These are phyloP conservation scores for Drosophila setosimentum DNA, from an alignment of 2,888 invertebrate species.

Conservation along the genomic window DNA sequence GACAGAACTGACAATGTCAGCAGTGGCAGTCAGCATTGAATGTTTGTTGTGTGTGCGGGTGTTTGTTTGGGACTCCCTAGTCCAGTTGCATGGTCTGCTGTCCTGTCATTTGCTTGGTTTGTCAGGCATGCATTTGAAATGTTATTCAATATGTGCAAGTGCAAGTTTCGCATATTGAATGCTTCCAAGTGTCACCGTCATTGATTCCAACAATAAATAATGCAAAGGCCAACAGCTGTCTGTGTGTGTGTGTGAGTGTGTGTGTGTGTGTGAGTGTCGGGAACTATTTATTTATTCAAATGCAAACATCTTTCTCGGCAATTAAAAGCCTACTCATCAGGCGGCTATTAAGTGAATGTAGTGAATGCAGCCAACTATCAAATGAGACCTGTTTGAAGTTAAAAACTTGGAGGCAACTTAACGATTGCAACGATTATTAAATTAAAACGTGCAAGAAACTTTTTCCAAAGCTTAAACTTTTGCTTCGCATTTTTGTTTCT, in stretches of 20 bases:
- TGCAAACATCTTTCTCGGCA: conserved; percentile 30
- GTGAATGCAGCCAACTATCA: conserved; percentile 48
- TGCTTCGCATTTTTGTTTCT: conserved; percentile 20
- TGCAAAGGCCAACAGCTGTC: conserved; percentile 69
- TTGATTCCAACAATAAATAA: conserved; percentile 75
- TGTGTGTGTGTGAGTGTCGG: conserved; percentile 4
- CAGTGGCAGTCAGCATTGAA: conserved; percentile 34
- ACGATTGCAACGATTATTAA: conserved; percentile 76
- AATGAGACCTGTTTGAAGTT: conserved; percentile 12
- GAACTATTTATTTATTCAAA: conserved; percentile 67
- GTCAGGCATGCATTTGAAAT: conserved; percentile 72
- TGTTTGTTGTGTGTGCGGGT: conserved; percentile 16
- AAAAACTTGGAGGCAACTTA: conserved; percentile 61
- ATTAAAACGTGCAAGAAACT: conserved; percentile 79
- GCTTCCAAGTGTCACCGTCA: conserved; percentile 69
- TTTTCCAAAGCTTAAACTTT: conserved; percentile 42
- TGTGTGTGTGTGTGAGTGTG: background rate
- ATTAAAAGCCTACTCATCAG: conserved; percentile 60
- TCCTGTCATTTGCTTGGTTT: conserved; percentile 61
- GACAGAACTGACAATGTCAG: conserved; percentile 70
- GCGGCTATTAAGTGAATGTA: conserved; percentile 61
- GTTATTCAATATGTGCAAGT: conserved; percentile 66
- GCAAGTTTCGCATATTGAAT: conserved; percentile 62
- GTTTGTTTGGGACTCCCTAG: conserved; percentile 28
- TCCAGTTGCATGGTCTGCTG: conserved; percentile 38